Conservation (phyloP, 2,797 vertebrate genomes). For the Lateolabrax maculatus region DNA sequence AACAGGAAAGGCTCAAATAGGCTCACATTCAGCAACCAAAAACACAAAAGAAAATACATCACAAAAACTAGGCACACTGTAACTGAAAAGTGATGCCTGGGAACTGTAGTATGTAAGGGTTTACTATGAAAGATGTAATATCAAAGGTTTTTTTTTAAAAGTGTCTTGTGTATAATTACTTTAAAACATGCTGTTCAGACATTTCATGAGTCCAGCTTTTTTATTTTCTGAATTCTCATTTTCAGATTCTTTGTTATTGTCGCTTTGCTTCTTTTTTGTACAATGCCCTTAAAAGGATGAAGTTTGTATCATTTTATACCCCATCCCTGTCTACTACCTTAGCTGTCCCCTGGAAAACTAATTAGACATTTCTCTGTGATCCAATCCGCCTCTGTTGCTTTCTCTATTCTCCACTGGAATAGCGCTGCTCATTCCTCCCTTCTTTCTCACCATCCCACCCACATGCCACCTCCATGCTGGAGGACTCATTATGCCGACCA, state of each 20-base stretch:
- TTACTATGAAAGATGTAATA: not conserved
- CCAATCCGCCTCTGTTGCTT: slow-evolving; percentile 47
- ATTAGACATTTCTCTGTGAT: slow-evolving; percentile 65
- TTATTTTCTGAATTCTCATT: slow-evolving; percentile 20
- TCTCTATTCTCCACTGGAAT: slow-evolving; percentile 57
- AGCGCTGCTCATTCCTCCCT: slow-evolving; percentile 39
- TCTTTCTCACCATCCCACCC: slow-evolving; percentile 57
- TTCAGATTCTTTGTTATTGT: slow-evolving; percentile 4
- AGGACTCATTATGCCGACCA: slow-evolving; percentile 76
- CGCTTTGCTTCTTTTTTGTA: no score
- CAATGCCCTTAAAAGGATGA: slow-evolving; percentile 1
- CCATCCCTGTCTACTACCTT: slow-evolving; percentile 13
- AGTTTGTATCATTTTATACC: slow-evolving; percentile 21
- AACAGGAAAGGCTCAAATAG: not conserved
- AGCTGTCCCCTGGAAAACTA: slow-evolving; percentile 48
- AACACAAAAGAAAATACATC: not conserved
- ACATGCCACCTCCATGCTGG: slow-evolving; percentile 73
- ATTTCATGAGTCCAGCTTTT: not conserved
- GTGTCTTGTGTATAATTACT: not conserved
- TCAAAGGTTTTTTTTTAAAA: not conserved
- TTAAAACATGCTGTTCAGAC: slow-evolving; percentile 5
- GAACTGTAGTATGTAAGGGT: not conserved
- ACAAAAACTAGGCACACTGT: not conserved
- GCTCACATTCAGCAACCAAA: not conserved
- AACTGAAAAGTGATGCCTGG: not conserved